Conservation (phyloP, 2,797 vertebrate genomes). For the Australoheros facetus region DNA sequence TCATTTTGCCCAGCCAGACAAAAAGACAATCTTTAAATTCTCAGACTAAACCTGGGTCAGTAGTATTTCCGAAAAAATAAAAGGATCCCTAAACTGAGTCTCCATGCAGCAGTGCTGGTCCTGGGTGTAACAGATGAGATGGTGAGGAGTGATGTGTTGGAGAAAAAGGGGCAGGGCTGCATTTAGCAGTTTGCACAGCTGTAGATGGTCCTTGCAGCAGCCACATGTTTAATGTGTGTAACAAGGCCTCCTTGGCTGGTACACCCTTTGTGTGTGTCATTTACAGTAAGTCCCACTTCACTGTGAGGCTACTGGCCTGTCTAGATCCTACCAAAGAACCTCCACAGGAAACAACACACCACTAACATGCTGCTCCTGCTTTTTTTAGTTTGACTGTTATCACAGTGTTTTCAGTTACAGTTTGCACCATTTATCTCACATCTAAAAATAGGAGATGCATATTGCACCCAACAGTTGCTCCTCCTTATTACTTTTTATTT, state of each 20-base stretch:
- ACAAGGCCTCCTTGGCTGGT: constrained; percentile 24
- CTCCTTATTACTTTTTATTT: neutral
- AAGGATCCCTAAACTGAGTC: neutral
- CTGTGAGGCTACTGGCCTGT: constrained; percentile 27
- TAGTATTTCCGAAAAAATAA: neutral
- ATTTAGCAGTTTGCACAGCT: constrained; percentile 68
- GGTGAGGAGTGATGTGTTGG: neutral
- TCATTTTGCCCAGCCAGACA: neutral
- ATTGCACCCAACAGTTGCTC: neutral
- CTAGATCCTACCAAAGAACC: constrained; percentile 18
- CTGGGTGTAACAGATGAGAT: constrained; percentile 16
- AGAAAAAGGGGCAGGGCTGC: constrained; percentile 21
- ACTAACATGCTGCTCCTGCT: constrained; percentile 7
- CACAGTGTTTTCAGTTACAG: neutral
- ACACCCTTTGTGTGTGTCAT: constrained; percentile 34
- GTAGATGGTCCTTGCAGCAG: constrained; percentile 11
- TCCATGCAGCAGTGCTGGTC: neutral
- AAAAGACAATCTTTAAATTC: neutral
- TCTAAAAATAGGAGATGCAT: neutral
- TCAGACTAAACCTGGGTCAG: neutral
- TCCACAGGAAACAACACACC: constrained; percentile 34
- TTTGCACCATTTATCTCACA: neutral
- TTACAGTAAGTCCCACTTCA: constrained; percentile 21
- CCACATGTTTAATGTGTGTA: constrained; percentile 19
- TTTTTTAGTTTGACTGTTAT: neutral